Conservation (phyloP, 2,888 invertebrate genomes). For the Laothoe populi region DNA sequence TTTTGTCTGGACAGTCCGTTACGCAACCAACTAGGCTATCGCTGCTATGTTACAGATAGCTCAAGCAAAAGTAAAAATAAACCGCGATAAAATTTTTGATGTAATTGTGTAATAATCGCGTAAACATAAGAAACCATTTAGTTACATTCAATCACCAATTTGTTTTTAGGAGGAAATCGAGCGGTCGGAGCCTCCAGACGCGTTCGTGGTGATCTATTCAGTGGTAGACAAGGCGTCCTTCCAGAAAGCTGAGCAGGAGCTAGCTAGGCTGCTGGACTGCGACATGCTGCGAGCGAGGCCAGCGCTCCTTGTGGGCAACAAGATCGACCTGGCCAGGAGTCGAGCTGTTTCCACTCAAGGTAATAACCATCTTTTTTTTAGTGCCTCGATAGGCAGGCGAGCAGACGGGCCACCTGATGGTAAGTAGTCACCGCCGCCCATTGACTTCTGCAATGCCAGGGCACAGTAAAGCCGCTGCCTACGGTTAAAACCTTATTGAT, state of each 20-base stretch:
- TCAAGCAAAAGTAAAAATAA: too few species aligned
- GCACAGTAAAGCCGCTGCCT: too few species aligned
- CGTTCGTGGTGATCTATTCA: slow-evolving; percentile 95
- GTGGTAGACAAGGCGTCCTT: slow-evolving; percentile 96
- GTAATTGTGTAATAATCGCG: not conserved
- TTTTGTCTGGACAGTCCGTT: too few species aligned
- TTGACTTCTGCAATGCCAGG: too few species aligned
- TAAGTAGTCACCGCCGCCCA: too few species aligned
- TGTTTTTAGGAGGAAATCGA: slow-evolving; percentile 89
- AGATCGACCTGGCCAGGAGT: slow-evolving; percentile 96
- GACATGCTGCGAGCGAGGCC: slow-evolving; percentile 91
- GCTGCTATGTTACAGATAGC: too few species aligned
- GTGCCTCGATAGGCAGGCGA: too few species aligned
- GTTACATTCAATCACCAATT: not conserved
- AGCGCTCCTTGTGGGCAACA: slow-evolving; percentile 95
- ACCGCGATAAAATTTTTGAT: not conserved
- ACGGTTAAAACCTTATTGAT: too few species aligned
- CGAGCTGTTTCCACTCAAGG: slow-evolving; percentile 96
- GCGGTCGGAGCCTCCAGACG: slow-evolving; percentile 89
- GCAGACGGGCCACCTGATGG: too few species aligned
- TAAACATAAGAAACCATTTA: too few species aligned
- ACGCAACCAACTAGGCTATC: too few species aligned
- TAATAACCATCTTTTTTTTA: too few species aligned
- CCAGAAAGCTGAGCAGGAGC: slow-evolving; percentile 91
- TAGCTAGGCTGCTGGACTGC: slow-evolving; percentile 91